A percentile compares a stretch with the other conserved stretches of the same genome.
These are phyloP conservation scores for Xerus rutilus DNA, from an alignment of 2,797 vertebrate genomes.

Conservation along the genomic window DNA sequence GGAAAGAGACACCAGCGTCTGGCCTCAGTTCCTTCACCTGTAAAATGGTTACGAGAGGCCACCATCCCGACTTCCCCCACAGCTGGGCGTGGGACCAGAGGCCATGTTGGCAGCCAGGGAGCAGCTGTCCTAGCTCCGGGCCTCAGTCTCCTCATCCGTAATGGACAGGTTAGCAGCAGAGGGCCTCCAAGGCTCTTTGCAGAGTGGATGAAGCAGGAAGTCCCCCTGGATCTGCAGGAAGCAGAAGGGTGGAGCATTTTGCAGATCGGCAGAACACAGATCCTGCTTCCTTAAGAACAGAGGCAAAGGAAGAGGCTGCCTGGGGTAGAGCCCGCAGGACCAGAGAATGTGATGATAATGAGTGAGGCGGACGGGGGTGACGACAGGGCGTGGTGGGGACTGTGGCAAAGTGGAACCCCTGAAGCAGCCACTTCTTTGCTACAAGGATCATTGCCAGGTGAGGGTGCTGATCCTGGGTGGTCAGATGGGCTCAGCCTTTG, in stretches of 20 bases:
- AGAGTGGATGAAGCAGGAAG: neutral
- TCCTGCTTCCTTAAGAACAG: neutral
- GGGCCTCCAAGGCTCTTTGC: neutral
- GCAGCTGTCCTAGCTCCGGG: neutral
- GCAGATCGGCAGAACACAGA: neutral
- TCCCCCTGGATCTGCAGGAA: neutral
- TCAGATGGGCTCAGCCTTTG: neutral
- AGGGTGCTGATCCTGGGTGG: neutral
- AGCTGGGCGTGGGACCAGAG: neutral
- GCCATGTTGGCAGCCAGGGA: neutral
- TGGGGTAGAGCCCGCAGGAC: fast-evolving
- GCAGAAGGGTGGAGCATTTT: neutral
- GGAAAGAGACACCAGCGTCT: neutral
- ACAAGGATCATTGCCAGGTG: fast-evolving
- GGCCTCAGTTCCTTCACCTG: neutral
- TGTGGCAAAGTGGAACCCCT: neutral
- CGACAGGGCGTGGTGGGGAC: neutral
- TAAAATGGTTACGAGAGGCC: neutral
- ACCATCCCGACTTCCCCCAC: neutral
- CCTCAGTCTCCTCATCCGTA: neutral
- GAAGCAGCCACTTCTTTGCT: neutral
- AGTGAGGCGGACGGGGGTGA: neutral
- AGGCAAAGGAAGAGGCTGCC: no score
- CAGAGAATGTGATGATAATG: neutral
- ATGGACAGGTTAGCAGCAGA: neutral